Evolutionary conservation across 2,888 invertebrate species (phyloP), one percentile per base, ranked within the genome.

Genomic region (Merodon equestris): DNA sequence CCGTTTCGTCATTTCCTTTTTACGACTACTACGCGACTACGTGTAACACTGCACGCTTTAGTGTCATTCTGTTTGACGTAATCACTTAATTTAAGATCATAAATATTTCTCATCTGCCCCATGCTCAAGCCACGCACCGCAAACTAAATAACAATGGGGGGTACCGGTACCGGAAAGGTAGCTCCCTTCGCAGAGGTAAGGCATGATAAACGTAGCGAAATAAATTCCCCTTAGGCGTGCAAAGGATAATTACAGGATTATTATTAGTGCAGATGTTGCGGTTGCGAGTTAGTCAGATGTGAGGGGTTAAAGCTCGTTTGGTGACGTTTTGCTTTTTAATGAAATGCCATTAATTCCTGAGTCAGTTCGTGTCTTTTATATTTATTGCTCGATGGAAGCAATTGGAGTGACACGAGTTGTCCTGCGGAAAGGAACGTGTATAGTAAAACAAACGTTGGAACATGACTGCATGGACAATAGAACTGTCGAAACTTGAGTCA

Each of bases 21-120:
- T 36, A 50, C 42, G 42, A 14, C 61, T 50, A n/a, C 18, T 48
- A 48, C 51, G 64, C 64, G 27, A 27, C 27, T 27, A 27, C 27
- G 44, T 51, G 63, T 71, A 47, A 64, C 71, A 50, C 36, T 58
- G 64, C 54, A 60, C 71, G 53, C 71, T 66, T 71, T 58, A 70
- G 71, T 71, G 71, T 64, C 75, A 66, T 71, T 60, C 58, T 56
- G 56, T 61, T 72, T 56, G 58, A 72, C 72, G 54, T 66, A 72
- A 66, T 72, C 70, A 66, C 75, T 71, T 76, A 71, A 70, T 71
- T 76, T 76, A 64, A 54, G 64, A 63, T 71, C 58, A 64, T 71
- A 76, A 71, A 76, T 71, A 71, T 58, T 47, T 60, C 47, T 60
- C 50, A 14, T 63, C 17, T n/a, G 47, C 56, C 44, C 47, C 40